Percentiles rank a stretch among this genome's conserved stretches.
Conservation (phyloP, 1,140 invertebrate species). For the Scaptomyza hsui region DNA sequence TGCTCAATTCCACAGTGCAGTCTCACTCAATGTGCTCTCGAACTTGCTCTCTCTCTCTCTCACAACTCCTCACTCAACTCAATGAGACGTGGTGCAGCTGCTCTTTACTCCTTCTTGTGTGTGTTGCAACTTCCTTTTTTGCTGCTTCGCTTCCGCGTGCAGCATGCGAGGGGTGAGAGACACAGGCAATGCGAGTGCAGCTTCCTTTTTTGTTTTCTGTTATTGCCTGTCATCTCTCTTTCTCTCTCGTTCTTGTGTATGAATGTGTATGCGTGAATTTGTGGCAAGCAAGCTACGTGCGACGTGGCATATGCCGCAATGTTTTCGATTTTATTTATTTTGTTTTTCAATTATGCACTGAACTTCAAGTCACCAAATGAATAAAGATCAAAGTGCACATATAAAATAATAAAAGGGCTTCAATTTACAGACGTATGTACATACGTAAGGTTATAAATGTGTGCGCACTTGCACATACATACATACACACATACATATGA, state of each 20-base stretch:
- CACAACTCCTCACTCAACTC: conserved; percentile 1
- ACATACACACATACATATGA: background rate
- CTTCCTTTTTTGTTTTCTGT: conserved; percentile 57
- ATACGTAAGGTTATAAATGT: background rate
- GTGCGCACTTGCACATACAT: background rate
- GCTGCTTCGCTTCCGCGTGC: conserved; percentile 39
- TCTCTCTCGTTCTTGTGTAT: background rate
- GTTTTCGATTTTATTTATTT: background rate
- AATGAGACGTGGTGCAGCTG: conserved; percentile 5
- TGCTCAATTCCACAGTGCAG: conserved; percentile 4
- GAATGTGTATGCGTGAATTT: background rate
- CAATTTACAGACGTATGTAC: no score
- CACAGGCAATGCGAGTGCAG: conserved; percentile 32
- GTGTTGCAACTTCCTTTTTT: conserved; percentile 65
- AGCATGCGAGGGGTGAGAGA: background rate
- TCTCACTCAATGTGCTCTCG: conserved; percentile 37
- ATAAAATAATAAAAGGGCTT: no score
- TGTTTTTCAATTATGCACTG: conserved; percentile 33
- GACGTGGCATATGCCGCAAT: conserved; percentile 9
- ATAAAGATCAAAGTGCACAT: conserved; percentile 37
- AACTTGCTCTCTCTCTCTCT: conserved; percentile 5
- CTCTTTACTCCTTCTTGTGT: conserved; percentile 40
- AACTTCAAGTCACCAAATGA: conserved; percentile 16
- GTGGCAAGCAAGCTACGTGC: background rate
- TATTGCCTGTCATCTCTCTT: conserved; percentile 1